Evolutionary conservation across 1,140 invertebrate species (phyloP).

Genomic region (Neodiprion pinetum): DNA sequence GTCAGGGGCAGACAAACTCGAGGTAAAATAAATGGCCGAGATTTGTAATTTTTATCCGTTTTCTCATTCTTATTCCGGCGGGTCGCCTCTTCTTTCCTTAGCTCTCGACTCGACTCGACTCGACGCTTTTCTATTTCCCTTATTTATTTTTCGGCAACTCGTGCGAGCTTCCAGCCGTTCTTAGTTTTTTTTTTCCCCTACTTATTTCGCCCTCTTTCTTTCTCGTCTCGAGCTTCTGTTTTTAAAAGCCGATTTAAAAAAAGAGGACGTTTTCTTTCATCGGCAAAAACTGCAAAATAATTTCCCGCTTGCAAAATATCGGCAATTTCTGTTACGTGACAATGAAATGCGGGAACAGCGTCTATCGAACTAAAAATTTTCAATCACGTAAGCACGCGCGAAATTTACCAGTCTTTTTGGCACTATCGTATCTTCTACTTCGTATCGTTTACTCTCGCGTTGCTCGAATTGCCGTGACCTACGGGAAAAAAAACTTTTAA

Average conservation of each 20-base stretch:
- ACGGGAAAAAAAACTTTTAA: too few species aligned
- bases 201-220: background rate
- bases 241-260: background rate
- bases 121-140: slow-evolving; percentile 7
- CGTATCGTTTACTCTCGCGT: too few species aligned
- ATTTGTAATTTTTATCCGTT: slow-evolving; percentile 8
- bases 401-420: too few species aligned
- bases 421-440: too few species aligned
- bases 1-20: slow-evolving; percentile 1
- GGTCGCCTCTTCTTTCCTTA: background rate
- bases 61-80: background rate
- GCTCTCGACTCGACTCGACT: background rate
- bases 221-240: background rate
- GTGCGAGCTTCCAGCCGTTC: background rate
- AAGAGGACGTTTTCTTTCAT: background rate
- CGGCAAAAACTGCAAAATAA: too few species aligned
- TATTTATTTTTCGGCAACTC: background rate
- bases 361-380: too few species aligned
- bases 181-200: background rate
- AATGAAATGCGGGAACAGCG: too few species aligned
- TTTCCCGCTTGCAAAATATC: too few species aligned
- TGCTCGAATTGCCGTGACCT: too few species aligned
- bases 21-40: background rate
- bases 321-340: too few species aligned
- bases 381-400: too few species aligned